Conservation (phyloP, 2,113 vertebrate genomes). For the Craseonycteris thonglongyai region DNA sequence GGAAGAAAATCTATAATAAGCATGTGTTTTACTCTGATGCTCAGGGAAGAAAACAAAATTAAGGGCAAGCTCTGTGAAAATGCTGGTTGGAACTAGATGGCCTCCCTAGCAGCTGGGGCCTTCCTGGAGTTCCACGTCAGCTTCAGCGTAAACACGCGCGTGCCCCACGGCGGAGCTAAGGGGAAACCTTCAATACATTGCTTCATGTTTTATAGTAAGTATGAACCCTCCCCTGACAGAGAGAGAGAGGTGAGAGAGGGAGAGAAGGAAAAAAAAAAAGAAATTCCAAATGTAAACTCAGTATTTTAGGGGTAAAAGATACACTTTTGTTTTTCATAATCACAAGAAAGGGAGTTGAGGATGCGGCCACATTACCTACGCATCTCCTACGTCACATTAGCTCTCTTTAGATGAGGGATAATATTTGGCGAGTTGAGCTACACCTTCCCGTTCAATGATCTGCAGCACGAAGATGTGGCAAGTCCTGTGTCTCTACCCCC, state of each 20-base stretch:
- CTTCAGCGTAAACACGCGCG: too few relatives aligned
- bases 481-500: rapidly evolving
- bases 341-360: neutral
- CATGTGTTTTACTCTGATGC: neutral
- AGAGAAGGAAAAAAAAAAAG: neutral
- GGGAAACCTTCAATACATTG: neutral
- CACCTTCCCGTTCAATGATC: neutral
- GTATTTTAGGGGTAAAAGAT: neutral
- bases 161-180: neutral
- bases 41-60: neutral
- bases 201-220: neutral
- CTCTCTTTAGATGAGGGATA: neutral
- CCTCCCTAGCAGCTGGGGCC: neutral
- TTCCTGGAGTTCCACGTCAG: too few relatives aligned
- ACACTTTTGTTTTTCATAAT: neutral
- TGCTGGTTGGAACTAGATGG: neutral
- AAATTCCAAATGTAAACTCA: conserved; percentile 19
- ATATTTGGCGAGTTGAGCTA: neutral
- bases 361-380: neutral
- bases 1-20: neutral
- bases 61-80: neutral
- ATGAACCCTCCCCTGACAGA: neutral
- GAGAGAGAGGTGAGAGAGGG: too few relatives aligned
- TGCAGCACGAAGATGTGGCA: neutral
- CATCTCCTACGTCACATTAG: neutral